Evolutionary conservation across 2,797 vertebrate genomes (phyloP), one percentile per base, ranked within the genome.

Genomic region (Decapterus maruadsi): DNA sequence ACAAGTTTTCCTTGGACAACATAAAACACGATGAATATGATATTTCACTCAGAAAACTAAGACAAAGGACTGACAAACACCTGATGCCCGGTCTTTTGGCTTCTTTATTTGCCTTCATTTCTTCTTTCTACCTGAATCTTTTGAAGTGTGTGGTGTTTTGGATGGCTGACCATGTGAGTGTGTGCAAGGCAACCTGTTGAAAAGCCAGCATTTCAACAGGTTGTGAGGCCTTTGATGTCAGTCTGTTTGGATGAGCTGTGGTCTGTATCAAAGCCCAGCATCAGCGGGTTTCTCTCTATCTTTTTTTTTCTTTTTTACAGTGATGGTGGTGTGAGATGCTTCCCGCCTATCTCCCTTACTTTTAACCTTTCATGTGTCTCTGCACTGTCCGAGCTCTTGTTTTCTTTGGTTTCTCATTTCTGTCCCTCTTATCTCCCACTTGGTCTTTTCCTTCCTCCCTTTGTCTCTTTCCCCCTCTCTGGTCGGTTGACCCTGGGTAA

Each of bases 401-500:
- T 50, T 38, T 17, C 16, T 22, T 56, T 50, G 22, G 16, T 42
- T 75, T 57, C 16, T 17, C 16, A 57, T 42, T 70, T 71, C 19
- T 51, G 67, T 38, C 19, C 20, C 34, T 58, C 34, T 58, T 34
- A 12, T 13, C 55, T 57, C 31, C 55, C 9, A 6, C 9, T 6
- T 2, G 34, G 8, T 17, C 54, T 56, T 56, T 50, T 50, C 55
- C 38, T n/a, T 9, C 34, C 8, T 72, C n/a, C 36, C 26, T 48
- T 14, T 67, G 50, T 22, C 17, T 54, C 20, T 42, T 20, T 17
- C 4, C 42, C 10, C 59, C 46, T 42, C 26, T 36, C 53, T 51
- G 64, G 40, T 73, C 29, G 4, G 60, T 61, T 76, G 68, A 75
- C 75, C 70, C 78, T 13, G 61, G 69, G 67, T 75, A 82, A 84